phyloP scores from a whole-genome alignment of 2,797 vertebrate genomes.

The Loriculus beryllinus region DNA sequence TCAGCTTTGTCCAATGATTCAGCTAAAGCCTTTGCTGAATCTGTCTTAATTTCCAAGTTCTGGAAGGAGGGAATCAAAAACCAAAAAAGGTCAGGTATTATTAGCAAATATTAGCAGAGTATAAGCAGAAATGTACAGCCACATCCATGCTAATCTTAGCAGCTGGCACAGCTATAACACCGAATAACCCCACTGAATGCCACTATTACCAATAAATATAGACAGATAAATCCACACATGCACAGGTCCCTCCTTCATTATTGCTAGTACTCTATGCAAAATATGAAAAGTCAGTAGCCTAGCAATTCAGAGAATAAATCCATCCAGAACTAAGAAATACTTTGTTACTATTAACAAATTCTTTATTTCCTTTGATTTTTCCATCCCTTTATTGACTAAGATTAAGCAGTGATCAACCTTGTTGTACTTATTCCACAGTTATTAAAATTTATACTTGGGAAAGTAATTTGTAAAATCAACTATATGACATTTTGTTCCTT shows the following conservation, averaged over 20 bases:
- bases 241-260: background rate
- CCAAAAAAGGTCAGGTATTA: background rate
- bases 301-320: background rate
- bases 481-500: background rate
- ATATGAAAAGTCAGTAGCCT: background rate
- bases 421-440: background rate
- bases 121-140: background rate
- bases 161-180: background rate
- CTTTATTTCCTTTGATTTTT: background rate
- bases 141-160: background rate
- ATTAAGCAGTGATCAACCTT: background rate
- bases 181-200: background rate
- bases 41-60: constrained; percentile 86
- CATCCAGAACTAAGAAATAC: background rate
- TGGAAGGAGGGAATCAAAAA: constrained; percentile 38
- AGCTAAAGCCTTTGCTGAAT: constrained; percentile 92
- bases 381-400: background rate
- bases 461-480: background rate
- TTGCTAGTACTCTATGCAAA: background rate
- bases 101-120: background rate
- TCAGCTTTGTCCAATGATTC: constrained; percentile 89
- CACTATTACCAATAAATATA: background rate
- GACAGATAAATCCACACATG: background rate
- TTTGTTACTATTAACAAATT: background rate
- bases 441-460: background rate